Base-by-base conservation (phyloP, 2,797 vertebrate species). In the Manis pentadactyla region DNA sequence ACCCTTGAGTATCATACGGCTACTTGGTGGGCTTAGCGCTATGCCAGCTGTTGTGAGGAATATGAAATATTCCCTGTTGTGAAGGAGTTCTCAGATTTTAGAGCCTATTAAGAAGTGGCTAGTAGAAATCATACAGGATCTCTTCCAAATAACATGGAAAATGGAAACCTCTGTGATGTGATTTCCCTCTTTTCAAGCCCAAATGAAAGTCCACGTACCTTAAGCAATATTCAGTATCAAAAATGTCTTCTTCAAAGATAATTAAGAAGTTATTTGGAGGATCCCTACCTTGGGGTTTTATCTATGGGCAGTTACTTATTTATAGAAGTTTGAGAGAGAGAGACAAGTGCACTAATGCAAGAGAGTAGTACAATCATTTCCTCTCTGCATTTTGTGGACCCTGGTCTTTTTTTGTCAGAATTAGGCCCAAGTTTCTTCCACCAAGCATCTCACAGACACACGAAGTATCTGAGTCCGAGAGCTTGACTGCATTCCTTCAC, bases 181-280 rank as follows among this genome's bases (percentile, higher is more conserved):
- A 61, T 49, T 79, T 68, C 25, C 51, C 68, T 66, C 19, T 93
- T 46, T 78, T 64, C 11, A 64, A 71, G 79, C 18, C 39, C 68
- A 37, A 14, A 10, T 29, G 29, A 53, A 73, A 92, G 31, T 27
- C 51, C 61, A 27, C 9, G 6, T 21, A 71, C 42, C 53, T 9
- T 93, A 49, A 84, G 89, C 51, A 79, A 69, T 23, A 49, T 64
- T 68, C 21, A 7, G 31, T 34, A 79, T 49, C 53, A 74, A 86
- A 74, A 73, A 51, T 34, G 23, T 83, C 91, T 94, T 71, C 39
- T 74, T 91, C 27, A 63, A 93, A 93, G 81, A 73, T 29, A 92
- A 84, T 0, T 13, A 53, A 37, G n/a, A 46, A 86, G 34, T 34
- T 61, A 59, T 59, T 77, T 84, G 68, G 93, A 75, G 51, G 78